phyloP scores from a whole-genome alignment of 1,140 invertebrate genomes.

The Epicauta chinensis region DNA sequence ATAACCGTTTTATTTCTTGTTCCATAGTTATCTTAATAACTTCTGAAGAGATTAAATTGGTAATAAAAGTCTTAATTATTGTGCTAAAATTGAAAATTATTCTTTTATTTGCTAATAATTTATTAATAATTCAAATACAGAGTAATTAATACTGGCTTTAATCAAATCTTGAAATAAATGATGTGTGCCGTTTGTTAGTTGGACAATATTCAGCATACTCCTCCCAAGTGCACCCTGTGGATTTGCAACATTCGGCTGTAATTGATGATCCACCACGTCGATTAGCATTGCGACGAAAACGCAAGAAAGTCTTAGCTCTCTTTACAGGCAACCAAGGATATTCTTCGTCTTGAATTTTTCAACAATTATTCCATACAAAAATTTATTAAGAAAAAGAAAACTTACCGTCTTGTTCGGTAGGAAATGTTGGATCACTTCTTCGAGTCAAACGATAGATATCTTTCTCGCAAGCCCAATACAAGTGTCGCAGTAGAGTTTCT shows the following conservation, averaged over 20 bases:
- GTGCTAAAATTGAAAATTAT: no score
- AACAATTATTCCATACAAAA: neutral
- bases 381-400: neutral
- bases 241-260: slow-evolving; percentile 54
- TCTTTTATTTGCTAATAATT: no score
- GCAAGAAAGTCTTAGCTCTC: slow-evolving; percentile 40
- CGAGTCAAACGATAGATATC: slow-evolving; percentile 52
- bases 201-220: slow-evolving; percentile 60
- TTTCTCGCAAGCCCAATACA: slow-evolving; percentile 56
- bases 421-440: slow-evolving; percentile 33
- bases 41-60: no score
- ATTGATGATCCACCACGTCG: slow-evolving; percentile 44
- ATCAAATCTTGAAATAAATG: slow-evolving; percentile 11
- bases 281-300: slow-evolving; percentile 29
- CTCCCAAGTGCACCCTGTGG: slow-evolving; percentile 55
- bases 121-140: neutral
- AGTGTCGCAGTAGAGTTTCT: slow-evolving; percentile 48
- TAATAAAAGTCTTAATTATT: no score
- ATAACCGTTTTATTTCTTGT: no score
- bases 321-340: slow-evolving; percentile 40
- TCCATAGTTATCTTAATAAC: no score
- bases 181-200: slow-evolving; percentile 46
- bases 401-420: slow-evolving; percentile 19
- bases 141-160: slow-evolving; percentile 4
- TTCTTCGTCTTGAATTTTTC: slow-evolving; percentile 1